phyloP scores from a whole-genome alignment of 2,797 vertebrate genomes.

The Onychomys leucogaster region DNA sequence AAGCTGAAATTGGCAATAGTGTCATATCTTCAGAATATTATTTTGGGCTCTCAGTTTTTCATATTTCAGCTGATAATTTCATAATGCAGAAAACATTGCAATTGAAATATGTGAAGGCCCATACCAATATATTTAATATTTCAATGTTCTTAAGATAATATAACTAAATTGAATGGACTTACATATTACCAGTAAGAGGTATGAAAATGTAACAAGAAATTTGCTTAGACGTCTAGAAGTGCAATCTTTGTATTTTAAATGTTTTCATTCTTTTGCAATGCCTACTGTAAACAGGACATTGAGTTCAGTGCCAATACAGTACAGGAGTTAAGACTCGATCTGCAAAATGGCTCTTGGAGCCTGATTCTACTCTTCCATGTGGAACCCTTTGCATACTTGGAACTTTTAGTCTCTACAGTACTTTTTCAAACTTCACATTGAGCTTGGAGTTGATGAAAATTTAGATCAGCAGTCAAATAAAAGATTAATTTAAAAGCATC shows the following conservation, averaged over 20 bases:
- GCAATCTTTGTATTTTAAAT: neutral
- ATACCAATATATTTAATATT: slow-evolving; percentile 31
- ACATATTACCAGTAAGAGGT: neutral
- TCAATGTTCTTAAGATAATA: neutral
- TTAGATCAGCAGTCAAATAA: slow-evolving; percentile 49
- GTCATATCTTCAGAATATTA: neutral
- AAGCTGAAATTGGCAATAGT: neutral
- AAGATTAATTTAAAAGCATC: slow-evolving; percentile 9
- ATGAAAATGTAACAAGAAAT: neutral
- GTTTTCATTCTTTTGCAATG: slow-evolving; percentile 12
- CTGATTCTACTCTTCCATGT: neutral
- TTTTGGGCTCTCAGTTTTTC: neutral
- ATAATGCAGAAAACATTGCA: neutral
- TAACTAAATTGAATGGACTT: neutral
- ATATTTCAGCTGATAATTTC: slow-evolving; percentile 9
- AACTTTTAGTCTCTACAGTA: slow-evolving; percentile 5
- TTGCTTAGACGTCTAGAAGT: neutral
- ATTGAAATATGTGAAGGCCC: neutral
- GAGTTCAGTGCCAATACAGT: neutral
- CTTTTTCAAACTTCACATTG: neutral
- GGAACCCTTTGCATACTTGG: slow-evolving; percentile 1
- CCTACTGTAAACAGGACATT: neutral
- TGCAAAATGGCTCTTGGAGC: neutral
- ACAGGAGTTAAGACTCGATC: slow-evolving; percentile 41
- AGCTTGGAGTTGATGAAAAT: slow-evolving; percentile 2